Percentiles rank a stretch among this genome's conserved stretches.
phyloP scores from a whole-genome alignment of 2,113 vertebrate species.

The Callopanchax toddi region DNA sequence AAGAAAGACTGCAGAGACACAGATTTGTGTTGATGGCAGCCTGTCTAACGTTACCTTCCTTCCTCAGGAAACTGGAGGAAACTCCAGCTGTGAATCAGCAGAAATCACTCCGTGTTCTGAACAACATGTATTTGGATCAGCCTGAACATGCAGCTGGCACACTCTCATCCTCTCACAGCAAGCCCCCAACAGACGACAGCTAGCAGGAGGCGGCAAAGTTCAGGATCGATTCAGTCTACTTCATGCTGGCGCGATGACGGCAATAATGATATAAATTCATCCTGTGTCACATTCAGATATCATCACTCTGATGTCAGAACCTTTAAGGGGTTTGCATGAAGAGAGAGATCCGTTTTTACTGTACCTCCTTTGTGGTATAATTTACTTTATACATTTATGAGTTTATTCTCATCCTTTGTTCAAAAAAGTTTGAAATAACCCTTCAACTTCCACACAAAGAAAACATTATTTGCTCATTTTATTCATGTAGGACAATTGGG shows the following conservation, averaged over 20 bases:
- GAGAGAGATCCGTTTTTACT: background rate
- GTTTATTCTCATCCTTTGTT: background rate
- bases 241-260: slow-evolving; percentile 26
- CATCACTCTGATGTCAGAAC: background rate
- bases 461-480: too few relatives aligned
- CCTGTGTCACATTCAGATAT: background rate
- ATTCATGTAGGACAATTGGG: too few relatives aligned
- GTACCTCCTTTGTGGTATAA: background rate
- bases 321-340: background rate
- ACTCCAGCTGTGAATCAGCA: slow-evolving; percentile 41
- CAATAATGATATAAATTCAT: slow-evolving; percentile 9
- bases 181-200: slow-evolving; percentile 48
- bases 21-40: background rate
- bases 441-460: too few relatives aligned
- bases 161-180: slow-evolving; percentile 36
- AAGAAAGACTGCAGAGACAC: background rate
- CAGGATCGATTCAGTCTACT: slow-evolving; percentile 25
- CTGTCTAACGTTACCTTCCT: slow-evolving; percentile 15
- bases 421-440: background rate
- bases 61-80: slow-evolving; percentile 38
- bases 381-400: background rate
- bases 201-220: slow-evolving; percentile 37
- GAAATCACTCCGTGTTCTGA: slow-evolving; percentile 22
- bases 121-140: slow-evolving; percentile 15
- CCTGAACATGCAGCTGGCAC: slow-evolving; percentile 28